Base-by-base conservation (phyloP, 1,140 invertebrate species). In the Drosophila jambulina region DNA sequence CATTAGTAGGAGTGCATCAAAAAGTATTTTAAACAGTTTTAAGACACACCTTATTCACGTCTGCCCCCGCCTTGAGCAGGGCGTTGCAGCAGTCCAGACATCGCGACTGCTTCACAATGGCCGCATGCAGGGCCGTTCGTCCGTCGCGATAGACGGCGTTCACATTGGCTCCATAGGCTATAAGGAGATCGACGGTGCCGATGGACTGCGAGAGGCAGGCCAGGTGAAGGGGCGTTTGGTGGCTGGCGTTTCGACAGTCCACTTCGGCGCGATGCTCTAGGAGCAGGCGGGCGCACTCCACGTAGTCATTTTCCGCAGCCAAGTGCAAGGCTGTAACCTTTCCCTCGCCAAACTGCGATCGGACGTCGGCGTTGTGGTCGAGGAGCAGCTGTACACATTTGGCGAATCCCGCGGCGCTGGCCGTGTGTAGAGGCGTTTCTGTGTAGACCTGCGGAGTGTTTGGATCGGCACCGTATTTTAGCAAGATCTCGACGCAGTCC, bases 401-500 rank as follows among this genome's bases (percentile, higher is more conserved):
- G 0, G 94, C 93, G 32, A 95, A 95, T 12, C 97, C 97, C 36
- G 96, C 93, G 48, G 95, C 94, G 19, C 96, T 96, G 12, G 97
- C 97, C 5, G 97, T 95, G 75, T 98, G 97, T 6, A 98, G 91
- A 0, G 97, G 96, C 0, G 97, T 97, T 93, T 97, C 96, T 6
- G 96, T 97, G 76, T 95, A 97, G 27, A 97, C 96, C 94, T 96
- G 96, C n/a, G 95, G 95, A 61, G 96, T 96, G 78, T 97, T 96
- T 45, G 96, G 96, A 80, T 94, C 95, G 6, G 96, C 96, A 29
- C 96, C 96, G 46, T 95, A 94, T 77, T 95, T 94, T 29, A 97
- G 85, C 46, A 97, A 92, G 58, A 94, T 94, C 75, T 94, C 94
- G 0, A 96, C 96, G 75, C 96, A 97, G 61, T 96, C 95, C 19